These are phyloP conservation scores for Meloidogyne floridensis DNA, from an alignment of 1,140 invertebrate species.

Conservation along the genomic window DNA sequence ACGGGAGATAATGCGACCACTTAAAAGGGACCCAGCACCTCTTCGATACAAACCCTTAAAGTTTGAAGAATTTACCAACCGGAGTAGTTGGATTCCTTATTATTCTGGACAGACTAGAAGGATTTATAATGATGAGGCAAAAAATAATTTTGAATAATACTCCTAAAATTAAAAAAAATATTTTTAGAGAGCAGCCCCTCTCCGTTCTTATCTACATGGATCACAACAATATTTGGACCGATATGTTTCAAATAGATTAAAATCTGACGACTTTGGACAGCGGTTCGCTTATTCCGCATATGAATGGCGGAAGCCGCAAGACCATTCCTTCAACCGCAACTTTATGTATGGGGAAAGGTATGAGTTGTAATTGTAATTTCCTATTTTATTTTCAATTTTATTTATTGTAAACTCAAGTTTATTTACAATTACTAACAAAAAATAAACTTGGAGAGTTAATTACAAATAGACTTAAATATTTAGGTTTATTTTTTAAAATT, in stretches of 20 bases:
- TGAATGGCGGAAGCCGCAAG: constrained; percentile 65
- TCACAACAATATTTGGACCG: constrained; percentile 62
- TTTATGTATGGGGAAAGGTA: constrained; percentile 56
- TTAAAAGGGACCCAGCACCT: constrained; percentile 31
- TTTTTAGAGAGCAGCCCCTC: constrained; percentile 55
- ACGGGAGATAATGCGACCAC: constrained; percentile 44
- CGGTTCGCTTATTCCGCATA: constrained; percentile 55
- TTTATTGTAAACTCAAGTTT: constrained; percentile 31
- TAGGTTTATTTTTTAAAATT: too few species aligned
- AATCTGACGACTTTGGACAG: constrained; percentile 64
- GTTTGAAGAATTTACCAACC: constrained; percentile 14
- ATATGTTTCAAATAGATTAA: constrained; percentile 58
- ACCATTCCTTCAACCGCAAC: constrained; percentile 63
- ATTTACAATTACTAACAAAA: too few species aligned
- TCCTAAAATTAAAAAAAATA: too few species aligned
- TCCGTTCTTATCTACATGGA: constrained; percentile 60
- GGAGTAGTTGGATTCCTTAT: constrained; percentile 59
- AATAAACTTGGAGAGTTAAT: too few species aligned
- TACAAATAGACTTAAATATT: too few species aligned
- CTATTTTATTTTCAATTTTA: too few species aligned
- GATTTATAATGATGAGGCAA: constrained; percentile 65
- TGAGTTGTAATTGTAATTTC: too few species aligned
- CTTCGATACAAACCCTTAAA: constrained; percentile 29
- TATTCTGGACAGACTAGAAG: constrained; percentile 64
- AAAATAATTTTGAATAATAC: background rate